Evolutionary conservation across 2,113 vertebrate genomes (phyloP).

Genomic region (Larimichthys crocea): DNA sequence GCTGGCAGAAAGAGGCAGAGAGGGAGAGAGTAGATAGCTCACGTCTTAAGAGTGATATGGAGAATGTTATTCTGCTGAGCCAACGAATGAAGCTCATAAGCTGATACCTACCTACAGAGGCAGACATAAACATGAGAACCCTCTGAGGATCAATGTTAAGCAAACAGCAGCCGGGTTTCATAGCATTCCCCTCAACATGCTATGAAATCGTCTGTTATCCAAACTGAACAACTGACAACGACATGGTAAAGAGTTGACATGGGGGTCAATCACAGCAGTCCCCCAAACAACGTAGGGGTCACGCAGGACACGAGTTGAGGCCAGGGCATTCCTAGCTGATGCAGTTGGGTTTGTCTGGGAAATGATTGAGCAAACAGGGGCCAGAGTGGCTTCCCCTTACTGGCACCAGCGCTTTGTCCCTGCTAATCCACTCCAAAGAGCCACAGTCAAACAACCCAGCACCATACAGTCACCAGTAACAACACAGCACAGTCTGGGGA

Average conservation of each 20-base stretch:
- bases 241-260: conserved; percentile 29
- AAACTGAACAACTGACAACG: conserved; percentile 27
- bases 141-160: conserved; percentile 9
- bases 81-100: conserved; percentile 33
- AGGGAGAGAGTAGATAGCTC: conserved; percentile 27
- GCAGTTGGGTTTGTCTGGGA: conserved; percentile 77
- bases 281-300: conserved; percentile 58
- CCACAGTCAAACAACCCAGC: conserved; percentile 73
- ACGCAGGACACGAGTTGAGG: conserved; percentile 66
- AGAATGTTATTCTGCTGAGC: conserved; percentile 45
- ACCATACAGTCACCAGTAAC: conserved; percentile 69
- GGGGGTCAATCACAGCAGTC: conserved; percentile 40
- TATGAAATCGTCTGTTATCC: background rate
- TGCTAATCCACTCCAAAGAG: conserved; percentile 79
- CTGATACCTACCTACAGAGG: conserved; percentile 19
- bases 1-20: conserved; percentile 29
- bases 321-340: conserved; percentile 68
- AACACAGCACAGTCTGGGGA: conserved; percentile 70
- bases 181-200: background rate
- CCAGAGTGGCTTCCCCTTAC: conserved; percentile 77
- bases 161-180: conserved; percentile 17
- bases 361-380: conserved; percentile 80
- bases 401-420: conserved; percentile 81
- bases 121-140: conserved; percentile 37
- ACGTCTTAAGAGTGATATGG: conserved; percentile 44